These are phyloP conservation scores for Aphidius ervi DNA, from an alignment of 1,140 invertebrate species.

Conservation along the genomic window DNA sequence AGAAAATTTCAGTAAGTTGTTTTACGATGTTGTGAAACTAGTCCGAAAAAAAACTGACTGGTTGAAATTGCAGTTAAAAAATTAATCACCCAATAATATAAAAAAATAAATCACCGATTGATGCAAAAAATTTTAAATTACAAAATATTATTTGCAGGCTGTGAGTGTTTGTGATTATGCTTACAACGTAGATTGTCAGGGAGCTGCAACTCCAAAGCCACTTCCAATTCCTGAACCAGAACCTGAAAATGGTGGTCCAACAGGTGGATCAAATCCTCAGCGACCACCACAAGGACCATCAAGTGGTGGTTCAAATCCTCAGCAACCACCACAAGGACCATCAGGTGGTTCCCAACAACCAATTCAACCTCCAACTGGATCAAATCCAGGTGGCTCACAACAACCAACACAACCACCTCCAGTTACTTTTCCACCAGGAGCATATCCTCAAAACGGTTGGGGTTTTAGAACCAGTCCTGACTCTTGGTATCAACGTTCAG, in stretches of 20 bases:
- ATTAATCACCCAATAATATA: not conserved
- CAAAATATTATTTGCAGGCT: slow-evolving; percentile 42
- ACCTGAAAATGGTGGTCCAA: slow-evolving; percentile 10
- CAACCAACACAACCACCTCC: slow-evolving; percentile 16
- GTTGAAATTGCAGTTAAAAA: not conserved
- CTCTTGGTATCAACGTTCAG: slow-evolving; percentile 24
- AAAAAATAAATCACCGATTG: no score
- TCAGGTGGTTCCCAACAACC: not conserved
- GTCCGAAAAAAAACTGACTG: not conserved
- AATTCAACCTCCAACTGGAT: slow-evolving; percentile 10
- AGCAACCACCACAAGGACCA: not conserved
- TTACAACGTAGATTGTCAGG: slow-evolving; percentile 55
- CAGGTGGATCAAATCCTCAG: not conserved
- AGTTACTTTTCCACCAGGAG: slow-evolving; percentile 18
- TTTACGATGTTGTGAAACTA: no score
- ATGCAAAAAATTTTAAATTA: not conserved
- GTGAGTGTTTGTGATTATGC: slow-evolving; percentile 60
- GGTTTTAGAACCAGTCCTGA: slow-evolving; percentile 22
- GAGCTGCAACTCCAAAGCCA: slow-evolving; percentile 39
- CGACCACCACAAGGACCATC: not conserved
- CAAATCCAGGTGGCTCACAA: slow-evolving; percentile 7
- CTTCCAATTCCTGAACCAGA: slow-evolving; percentile 17
- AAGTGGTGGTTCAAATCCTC: not conserved
- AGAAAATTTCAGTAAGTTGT: no score
- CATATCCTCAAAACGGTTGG: slow-evolving; percentile 22